Base-by-base conservation (phyloP, 2,113 vertebrate genomes). In the Sebastes fasciatus region DNA sequence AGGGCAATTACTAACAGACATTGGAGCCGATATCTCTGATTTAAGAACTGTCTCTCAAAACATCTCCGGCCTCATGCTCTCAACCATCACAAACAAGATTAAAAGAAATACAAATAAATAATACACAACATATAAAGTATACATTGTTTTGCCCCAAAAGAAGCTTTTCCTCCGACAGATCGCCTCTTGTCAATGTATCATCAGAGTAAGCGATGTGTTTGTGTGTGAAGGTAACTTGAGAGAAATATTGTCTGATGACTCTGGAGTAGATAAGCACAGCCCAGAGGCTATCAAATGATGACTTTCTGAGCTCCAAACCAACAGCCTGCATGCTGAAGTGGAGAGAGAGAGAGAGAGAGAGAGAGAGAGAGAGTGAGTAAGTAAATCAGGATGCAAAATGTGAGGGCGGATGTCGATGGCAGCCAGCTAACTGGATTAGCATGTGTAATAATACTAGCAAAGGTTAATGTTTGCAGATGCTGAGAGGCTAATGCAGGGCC, bases 391-490 rank as follows among this genome's bases (percentile, higher is more conserved):
- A 52, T 43, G 61, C 63, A 60, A 79, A 87, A 86, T 61, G 80
- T 79, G 79, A 84, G 82, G 69, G 45, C 42, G 73, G 68, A 83
- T 84, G 84, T 77, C 65, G 57, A 61, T 49, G 81, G 77, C 69
- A 82, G 70, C 21, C 79, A 19, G 67, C 84, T 90, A 91, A 93
- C 90, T 68, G 58, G 87, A 93, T 93, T 91, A 91, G 86, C 75
- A 88, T 86, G 80, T 82, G 77, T 88, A 83, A 88, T 92, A 89
- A 85, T 82, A 82, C 83, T 58, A 88, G 87, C 79, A 88, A 85
- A 92, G 89, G 91, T 92, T 92, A 90, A 91, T 89, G 82, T 87
- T 87, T 84, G 89, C 85, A 79, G 77, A 86, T 83, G 72, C 86
- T 74, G 46, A 86, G 48, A 90, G 85, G 88, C 76, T 92, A 93